Evolutionary conservation across 2,888 invertebrate species (phyloP).

Genomic region (Diaprepes abbreviatus): DNA sequence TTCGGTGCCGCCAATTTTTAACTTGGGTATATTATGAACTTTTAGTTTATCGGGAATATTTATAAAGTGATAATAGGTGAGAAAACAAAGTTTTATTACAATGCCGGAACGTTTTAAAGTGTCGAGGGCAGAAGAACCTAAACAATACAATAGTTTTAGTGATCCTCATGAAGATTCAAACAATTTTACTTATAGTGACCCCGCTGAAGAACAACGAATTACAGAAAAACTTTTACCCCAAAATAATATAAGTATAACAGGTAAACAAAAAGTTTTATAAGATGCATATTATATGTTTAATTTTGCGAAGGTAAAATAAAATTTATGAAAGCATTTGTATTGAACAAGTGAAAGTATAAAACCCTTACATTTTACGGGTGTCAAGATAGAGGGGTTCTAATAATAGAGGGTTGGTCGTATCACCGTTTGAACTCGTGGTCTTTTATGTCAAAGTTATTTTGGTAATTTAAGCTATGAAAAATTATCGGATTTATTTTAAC

Average conservation of each 20-base stretch:
- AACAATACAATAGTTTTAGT: constrained; percentile 69
- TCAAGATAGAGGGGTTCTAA: not conserved
- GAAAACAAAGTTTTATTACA: constrained; percentile 18
- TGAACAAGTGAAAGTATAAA: constrained; percentile 6
- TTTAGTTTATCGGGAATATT: constrained; percentile 7
- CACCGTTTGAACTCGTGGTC: not conserved
- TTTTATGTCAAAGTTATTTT: not conserved
- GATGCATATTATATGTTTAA: no score
- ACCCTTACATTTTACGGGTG: not conserved
- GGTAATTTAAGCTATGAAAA: not conserved
- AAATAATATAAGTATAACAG: constrained; percentile 7
- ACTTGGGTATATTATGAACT: constrained; percentile 10
- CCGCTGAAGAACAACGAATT: constrained; percentile 56
- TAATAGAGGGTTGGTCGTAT: constrained; percentile 3
- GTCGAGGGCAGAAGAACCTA: constrained; percentile 73
- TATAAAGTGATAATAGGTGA: not conserved
- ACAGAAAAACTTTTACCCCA: constrained; percentile 59
- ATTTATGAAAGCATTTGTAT: no score
- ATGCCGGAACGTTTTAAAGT: constrained; percentile 75
- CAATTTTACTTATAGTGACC: constrained; percentile 70
- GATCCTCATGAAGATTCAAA: constrained; percentile 67
- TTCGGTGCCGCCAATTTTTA: constrained; percentile 57
- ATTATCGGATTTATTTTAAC: not conserved
- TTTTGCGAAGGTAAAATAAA: no score
- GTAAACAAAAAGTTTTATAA: constrained; percentile 8